Base-by-base conservation (phyloP, 2,888 invertebrate species). In the Bhutanitis thaidina region DNA sequence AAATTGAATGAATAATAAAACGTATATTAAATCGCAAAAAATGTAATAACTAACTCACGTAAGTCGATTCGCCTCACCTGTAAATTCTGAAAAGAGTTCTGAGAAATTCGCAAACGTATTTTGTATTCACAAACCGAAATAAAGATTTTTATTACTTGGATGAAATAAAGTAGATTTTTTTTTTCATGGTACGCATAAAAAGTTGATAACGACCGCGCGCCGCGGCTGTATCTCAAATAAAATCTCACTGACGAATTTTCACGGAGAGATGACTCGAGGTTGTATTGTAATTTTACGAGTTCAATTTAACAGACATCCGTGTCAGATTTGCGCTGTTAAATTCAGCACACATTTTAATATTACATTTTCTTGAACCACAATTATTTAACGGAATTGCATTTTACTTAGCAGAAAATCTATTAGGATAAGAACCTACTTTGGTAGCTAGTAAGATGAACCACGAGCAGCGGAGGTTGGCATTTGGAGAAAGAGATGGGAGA, bases 201-300 rank as follows among this genome's bases (percentile, higher is more conserved):
- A 83, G 68, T 80, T 80, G 80, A 79, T 79, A 79, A 77, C 75
- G 77, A 62, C 67, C 65, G 69, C 67, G 74, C 75, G 78, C 77
- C 78, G 73, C 74, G 77, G 76, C 81, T 81, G 79, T 85, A 87
- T 86, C 86, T 87, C 80, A 86, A 85, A 87, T 87, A 86, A 87
- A 86, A 88, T 86, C 85, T 86, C 69, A 73, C 78, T 80, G 80
- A 85, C 83, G 84, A 85, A 85, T 87, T 84, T 85, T 82, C 76
- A 77, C 74, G 74, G 71, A 57, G 68, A 77, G 55, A 60, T 62
- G 58, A 60, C 55, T 57, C 54, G 37, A 43, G 37, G 43, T 49
- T 43, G 43, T 43, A 49, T 49, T 49, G 27, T 48, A 48, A 48
- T 48, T 48, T 48, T 48, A 41, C 27, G 48, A 48, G 34, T 48